Base-by-base conservation (phyloP, 2,888 invertebrate genomes). In the Drosophila prostipennis region DNA sequence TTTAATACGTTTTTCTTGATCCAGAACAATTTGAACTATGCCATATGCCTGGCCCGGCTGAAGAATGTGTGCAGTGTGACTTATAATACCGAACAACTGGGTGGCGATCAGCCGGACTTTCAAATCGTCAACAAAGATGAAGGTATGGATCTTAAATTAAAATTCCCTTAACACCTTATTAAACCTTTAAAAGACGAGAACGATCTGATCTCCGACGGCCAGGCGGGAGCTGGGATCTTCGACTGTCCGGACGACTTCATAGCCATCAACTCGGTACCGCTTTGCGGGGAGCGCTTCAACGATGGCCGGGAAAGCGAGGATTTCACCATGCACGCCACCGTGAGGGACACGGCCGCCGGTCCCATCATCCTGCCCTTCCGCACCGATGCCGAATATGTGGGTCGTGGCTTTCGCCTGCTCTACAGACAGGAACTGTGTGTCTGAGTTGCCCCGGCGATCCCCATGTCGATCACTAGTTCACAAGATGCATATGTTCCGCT, bases 221-320 rank as follows among this genome's bases (percentile, higher is more conserved):
- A 96, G 90, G 96, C 96, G 1, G 96, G 96, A 0, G 95, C 95
- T 49, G 96, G 96, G 82, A 93, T 95, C 58, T 94, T 95, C 79
- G 95, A 95, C 90, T 96, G 96, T 88, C 96, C 96, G 0, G 94
- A 94, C 76, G 96, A 96, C 89, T 96, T 94, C 92, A 92, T 96
- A 46, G 92, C 95, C 2, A 92, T 96, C 70, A 94, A 95, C 54
- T 95, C 95, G 13, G 93, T 94, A 26, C 92, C 96, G 58, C 92
- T 96, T 3, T 96, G 96, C 80, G 96, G 96, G 0, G 95, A 95
- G 57, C 93, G 94, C 36, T 93, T 96, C 14, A 96, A 96, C 85
- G 96, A 96, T 88, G 96, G 95, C 72, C 87, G 77, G 69, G 89
- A 81, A 36, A 81, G 73, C 67, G 90, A 90, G 51, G 94, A 96